phyloP scores from a whole-genome alignment of 2,113 vertebrate genomes.

The Raja brachyura region DNA sequence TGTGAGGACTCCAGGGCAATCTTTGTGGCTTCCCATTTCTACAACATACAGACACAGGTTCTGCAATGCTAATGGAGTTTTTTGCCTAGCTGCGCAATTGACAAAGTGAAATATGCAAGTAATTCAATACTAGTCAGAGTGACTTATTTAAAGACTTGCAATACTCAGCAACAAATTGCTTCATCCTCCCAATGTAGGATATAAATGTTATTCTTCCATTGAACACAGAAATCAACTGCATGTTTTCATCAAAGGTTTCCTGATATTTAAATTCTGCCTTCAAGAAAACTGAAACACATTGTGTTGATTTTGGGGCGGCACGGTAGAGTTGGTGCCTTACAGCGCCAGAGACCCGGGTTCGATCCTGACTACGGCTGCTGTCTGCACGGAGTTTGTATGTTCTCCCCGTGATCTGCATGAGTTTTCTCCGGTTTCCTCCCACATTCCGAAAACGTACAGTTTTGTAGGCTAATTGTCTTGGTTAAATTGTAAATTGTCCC shows the following conservation, averaged over 20 bases:
- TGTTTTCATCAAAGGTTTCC: neutral
- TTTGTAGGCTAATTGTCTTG: too few relatives aligned
- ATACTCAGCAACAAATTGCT: neutral
- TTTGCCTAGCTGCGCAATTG: neutral
- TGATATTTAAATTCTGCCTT: neutral
- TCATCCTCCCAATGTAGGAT: neutral
- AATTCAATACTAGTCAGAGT: neutral
- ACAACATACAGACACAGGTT: neutral
- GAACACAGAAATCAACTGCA: neutral
- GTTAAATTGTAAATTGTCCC: too few relatives aligned
- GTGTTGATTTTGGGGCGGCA: too few relatives aligned
- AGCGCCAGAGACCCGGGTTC: too few relatives aligned
- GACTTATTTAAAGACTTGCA: neutral
- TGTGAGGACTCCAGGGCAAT: neutral
- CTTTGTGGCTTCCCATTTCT: neutral
- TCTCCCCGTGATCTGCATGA: too few relatives aligned
- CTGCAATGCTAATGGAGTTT: neutral
- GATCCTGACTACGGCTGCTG: too few relatives aligned
- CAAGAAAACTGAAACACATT: neutral
- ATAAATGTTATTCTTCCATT: neutral
- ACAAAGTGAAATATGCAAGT: neutral
- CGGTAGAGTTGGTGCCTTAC: too few relatives aligned
- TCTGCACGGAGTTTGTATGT: too few relatives aligned
- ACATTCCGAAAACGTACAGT: too few relatives aligned
- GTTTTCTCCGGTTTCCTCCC: too few relatives aligned